Base-by-base conservation (phyloP, 2,797 vertebrate genomes). In the Sciurus vulgaris region DNA sequence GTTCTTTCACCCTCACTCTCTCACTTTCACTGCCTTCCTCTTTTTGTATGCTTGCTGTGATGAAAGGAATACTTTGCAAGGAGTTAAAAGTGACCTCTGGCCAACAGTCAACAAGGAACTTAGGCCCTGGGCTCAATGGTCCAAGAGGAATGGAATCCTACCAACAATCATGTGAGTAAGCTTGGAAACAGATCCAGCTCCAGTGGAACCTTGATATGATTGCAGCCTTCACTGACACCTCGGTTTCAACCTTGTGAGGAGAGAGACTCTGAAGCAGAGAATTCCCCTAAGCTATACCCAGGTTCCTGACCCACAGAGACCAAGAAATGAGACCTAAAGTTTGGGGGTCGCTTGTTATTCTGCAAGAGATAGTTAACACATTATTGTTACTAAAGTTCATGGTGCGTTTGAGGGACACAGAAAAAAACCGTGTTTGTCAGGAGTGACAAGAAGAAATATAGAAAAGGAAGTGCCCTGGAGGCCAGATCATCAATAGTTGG, bases 61-160 rank as follows among this genome's bases (percentile, higher is more conserved):
- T 67, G 13, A 97, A 47, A 69, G 7, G 15, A 18, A 2, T 49
- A 74, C 20, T 74, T 90, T 35, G 33, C 56, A 97, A 93, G n/a
- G 13, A 93, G 67, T 2, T 17, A 2, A 93, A 91, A 38, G 9
- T 22, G 17, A 49, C 49, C 54, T 65, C 41, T 61, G 51, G 69
- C 47, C 72, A 85, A 61, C 0, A 77, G 56, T 22, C 22, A 89
- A 26, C 7, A 85, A 73, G 63, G 22, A 89, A 49, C 47, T 82
- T 38, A 97, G 78, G 30, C 10, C 17, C 30, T 79, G 24, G 26
- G 56, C 9, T 89, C 73, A 85, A 26, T 2, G 35, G 8, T 35
- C 30, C 59, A 56, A 74, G 79, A 93, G 47, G 8, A 77, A 89
- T 1, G 5, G 8, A 89, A 67, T 54, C 38, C 38, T 67, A 33